phyloP scores from a whole-genome alignment of 2,888 invertebrate species.

The Tortricodes alternella region DNA sequence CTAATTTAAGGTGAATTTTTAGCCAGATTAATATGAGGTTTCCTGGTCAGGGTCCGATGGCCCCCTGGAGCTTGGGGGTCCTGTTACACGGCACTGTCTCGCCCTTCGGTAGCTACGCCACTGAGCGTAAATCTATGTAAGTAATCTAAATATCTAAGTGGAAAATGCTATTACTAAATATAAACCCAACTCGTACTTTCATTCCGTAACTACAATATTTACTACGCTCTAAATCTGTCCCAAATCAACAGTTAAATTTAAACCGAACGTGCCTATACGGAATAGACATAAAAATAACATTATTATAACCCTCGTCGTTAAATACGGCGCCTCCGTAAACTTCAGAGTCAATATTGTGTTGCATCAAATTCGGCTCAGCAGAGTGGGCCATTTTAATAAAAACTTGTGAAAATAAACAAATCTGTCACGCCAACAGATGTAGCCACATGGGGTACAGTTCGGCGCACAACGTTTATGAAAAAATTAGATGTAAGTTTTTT shows the following conservation, averaged over 20 bases:
- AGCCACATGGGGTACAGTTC: constrained; percentile 46
- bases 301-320: constrained; percentile 21
- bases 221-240: background rate
- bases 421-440: constrained; percentile 53
- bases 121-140: too few relatives aligned
- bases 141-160: too few relatives aligned
- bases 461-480: background rate
- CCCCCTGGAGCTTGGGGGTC: too few relatives aligned
- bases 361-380: constrained; percentile 23
- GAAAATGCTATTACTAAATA: too few relatives aligned
- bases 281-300: constrained; percentile 19
- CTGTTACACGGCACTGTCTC: too few relatives aligned
- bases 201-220: too few relatives aligned
- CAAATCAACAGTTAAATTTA: background rate
- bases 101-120: too few relatives aligned
- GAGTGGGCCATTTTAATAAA: constrained; percentile 36
- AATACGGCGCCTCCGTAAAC: constrained; percentile 38
- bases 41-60: too few relatives aligned
- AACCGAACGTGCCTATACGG: constrained; percentile 9
- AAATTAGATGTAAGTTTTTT: background rate
- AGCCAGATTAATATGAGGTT: too few relatives aligned
- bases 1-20: too few relatives aligned
- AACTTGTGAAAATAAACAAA: constrained; percentile 52
- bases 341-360: constrained; percentile 36
- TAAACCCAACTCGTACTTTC: too few relatives aligned